Percentiles rank a stretch among this genome's conserved stretches.
phyloP scores from a whole-genome alignment of 1,140 invertebrate genomes.

The Apolygus lucorum region DNA sequence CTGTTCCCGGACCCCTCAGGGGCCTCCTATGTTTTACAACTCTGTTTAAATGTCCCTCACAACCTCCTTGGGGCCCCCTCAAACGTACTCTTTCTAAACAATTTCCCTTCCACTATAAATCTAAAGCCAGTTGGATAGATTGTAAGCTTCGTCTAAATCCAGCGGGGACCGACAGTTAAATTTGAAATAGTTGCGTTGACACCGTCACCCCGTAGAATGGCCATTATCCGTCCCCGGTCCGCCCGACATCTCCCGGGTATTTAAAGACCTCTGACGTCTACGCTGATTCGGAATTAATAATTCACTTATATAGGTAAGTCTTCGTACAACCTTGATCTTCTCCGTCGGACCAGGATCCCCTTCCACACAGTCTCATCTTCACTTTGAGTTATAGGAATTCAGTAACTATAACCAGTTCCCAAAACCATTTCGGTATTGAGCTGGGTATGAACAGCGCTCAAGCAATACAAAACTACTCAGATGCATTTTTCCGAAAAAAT shows the following conservation, averaged over 20 bases:
- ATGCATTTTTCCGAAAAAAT: too few relatives aligned
- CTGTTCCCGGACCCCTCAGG: background rate
- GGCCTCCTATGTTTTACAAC: background rate
- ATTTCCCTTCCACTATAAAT: conserved; percentile 1
- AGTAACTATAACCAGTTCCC: too few relatives aligned
- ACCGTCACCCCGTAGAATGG: background rate
- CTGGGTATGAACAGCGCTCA: too few relatives aligned
- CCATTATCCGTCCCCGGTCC: background rate
- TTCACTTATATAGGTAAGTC: background rate
- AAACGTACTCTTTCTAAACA: background rate
- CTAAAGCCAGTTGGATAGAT: background rate
- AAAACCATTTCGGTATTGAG: too few relatives aligned
- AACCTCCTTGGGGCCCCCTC: background rate
- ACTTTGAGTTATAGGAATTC: too few relatives aligned
- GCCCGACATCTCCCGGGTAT: background rate
- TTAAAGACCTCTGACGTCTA: background rate
- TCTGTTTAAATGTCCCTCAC: background rate
- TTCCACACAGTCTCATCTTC: too few relatives aligned
- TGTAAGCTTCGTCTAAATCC: conserved; percentile 1
- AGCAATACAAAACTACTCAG: too few relatives aligned
- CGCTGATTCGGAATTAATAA: background rate
- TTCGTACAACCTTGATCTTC: background rate
- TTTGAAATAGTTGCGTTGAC: conserved; percentile 1
- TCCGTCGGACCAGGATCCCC: too few relatives aligned
- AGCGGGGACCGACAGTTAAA: background rate